Evolutionary conservation across 2,797 vertebrate genomes (phyloP).

Genomic region (Leptoclinus maculatus): DNA sequence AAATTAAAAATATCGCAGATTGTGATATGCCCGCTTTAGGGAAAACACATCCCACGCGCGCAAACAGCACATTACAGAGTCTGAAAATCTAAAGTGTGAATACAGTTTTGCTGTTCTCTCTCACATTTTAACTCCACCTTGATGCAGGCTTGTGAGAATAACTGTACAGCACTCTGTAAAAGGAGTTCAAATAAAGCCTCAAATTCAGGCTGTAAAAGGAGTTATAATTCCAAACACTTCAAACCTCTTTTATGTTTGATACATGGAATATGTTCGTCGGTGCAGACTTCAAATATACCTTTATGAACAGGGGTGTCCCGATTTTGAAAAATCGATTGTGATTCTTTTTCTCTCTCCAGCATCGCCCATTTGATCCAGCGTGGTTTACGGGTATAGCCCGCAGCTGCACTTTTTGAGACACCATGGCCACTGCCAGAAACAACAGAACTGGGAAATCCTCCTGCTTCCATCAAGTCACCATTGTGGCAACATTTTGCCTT

Average conservation of each 20-base stretch:
- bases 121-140: neutral
- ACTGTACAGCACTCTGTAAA: neutral
- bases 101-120: conserved; percentile 2
- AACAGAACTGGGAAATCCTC: neutral
- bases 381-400: neutral
- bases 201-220: neutral
- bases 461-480: neutral
- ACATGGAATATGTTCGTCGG: neutral
- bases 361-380: neutral
- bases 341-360: neutral
- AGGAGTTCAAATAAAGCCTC: neutral
- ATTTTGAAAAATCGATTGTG: neutral
- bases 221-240: neutral
- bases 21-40: conserved; percentile 8
- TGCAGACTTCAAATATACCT: neutral
- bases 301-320: neutral
- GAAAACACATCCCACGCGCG: conserved; percentile 13
- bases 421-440: neutral
- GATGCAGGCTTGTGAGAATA: neutral
- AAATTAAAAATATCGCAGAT: conserved; percentile 22
- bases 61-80: conserved; percentile 12
- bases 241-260: neutral
- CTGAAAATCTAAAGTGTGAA: conserved; percentile 12
- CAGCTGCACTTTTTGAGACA: too few species aligned
- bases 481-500: neutral